These are phyloP conservation scores for Coecobrya sp. DNA, from an alignment of 2,888 invertebrate genomes.

Conservation along the genomic window DNA sequence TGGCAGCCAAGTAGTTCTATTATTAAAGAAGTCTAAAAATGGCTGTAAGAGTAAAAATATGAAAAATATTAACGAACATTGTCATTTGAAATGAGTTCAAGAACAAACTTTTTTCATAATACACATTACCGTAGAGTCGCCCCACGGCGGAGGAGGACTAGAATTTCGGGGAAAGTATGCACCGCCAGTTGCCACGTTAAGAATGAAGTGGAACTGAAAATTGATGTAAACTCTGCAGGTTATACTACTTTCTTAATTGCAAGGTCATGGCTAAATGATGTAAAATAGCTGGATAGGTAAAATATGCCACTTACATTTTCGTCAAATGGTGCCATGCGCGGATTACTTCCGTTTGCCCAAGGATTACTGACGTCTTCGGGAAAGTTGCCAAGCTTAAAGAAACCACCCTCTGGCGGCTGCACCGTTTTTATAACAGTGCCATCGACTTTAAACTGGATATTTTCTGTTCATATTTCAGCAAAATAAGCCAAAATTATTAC, in stretches of 20 bases:
- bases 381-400: constrained; percentile 76
- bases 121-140: constrained; percentile 19
- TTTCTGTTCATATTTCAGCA: constrained; percentile 14
- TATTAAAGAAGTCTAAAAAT: constrained; percentile 81
- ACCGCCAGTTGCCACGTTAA: constrained; percentile 92
- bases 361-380: constrained; percentile 70
- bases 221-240: background rate
- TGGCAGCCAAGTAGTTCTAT: constrained; percentile 71
- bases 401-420: constrained; percentile 88
- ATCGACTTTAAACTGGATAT: constrained; percentile 87
- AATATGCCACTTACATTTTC: constrained; percentile 71
- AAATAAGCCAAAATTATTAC: background rate
- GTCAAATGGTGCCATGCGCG: constrained; percentile 82
- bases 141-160: constrained; percentile 87
- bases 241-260: too few relatives aligned
- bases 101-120: too few relatives aligned
- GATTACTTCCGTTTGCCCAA: constrained; percentile 77
- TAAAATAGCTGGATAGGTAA: too few relatives aligned
- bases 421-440: constrained; percentile 89
- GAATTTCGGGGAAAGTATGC: constrained; percentile 91
- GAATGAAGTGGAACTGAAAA: constrained; percentile 89
- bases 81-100: background rate
- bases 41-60: constrained; percentile 52
- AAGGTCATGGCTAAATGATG: too few relatives aligned
- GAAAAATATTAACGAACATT: constrained; percentile 23